These are phyloP conservation scores for Garra rufa DNA, from an alignment of 2,113 vertebrate species.

Conservation along the genomic window DNA sequence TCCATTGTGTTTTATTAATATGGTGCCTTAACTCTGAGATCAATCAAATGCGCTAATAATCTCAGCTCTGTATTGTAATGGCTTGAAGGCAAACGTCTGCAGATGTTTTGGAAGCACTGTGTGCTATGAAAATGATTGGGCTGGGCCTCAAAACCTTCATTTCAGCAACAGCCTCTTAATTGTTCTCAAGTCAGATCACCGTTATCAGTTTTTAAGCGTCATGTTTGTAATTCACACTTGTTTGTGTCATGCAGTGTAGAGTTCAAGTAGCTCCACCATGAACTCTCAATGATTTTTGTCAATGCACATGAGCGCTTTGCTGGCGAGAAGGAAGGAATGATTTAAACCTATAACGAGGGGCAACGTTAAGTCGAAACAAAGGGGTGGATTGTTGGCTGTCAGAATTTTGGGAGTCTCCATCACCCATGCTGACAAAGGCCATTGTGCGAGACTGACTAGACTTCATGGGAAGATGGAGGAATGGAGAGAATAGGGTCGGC, in stretches of 20 bases:
- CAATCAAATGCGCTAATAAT: not conserved
- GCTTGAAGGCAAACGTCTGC: constrained; percentile 21
- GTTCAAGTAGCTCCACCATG: not conserved
- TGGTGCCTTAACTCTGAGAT: not conserved
- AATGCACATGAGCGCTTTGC: constrained; percentile 3
- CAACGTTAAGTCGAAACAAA: constrained; percentile 52
- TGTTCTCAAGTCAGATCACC: not conserved
- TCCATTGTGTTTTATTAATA: not conserved
- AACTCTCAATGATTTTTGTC: not conserved
- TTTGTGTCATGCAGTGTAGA: constrained; percentile 18
- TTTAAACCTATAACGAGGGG: constrained; percentile 12
- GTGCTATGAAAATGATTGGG: not conserved
- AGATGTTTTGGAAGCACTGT: constrained; percentile 9
- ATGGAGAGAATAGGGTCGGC: constrained; percentile 31
- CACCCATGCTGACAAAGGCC: constrained; percentile 63
- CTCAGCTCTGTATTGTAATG: not conserved
- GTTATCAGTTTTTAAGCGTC: not conserved
- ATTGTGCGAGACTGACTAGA: constrained; percentile 62
- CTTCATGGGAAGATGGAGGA: constrained; percentile 59
- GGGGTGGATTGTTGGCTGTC: constrained; percentile 52
- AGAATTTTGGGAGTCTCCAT: constrained; percentile 53
- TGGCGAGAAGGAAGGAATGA: not conserved
- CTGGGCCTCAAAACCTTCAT: constrained; percentile 13
- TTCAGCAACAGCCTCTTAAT: constrained; percentile 16
- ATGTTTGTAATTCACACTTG: not conserved